A percentile compares a stretch with the other conserved stretches of the same genome.
phyloP scores from a whole-genome alignment of 2,113 vertebrate genomes.

The Ammodytes marinus region DNA sequence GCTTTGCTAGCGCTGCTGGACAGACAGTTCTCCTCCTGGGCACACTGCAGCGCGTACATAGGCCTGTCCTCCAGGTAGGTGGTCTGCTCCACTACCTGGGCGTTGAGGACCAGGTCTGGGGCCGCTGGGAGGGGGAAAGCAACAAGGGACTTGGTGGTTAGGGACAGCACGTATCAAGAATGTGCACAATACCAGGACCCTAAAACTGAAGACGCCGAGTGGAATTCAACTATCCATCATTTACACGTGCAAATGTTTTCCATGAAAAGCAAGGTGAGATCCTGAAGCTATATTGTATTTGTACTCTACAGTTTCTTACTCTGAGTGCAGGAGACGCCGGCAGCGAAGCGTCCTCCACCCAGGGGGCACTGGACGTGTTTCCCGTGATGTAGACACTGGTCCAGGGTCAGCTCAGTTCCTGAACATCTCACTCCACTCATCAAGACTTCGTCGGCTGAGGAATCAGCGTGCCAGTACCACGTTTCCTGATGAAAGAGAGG shows the following conservation, averaged over 20 bases:
- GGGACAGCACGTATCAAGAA: background rate
- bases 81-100: constrained; percentile 91
- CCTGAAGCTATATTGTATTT: background rate
- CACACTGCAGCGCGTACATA: constrained; percentile 93
- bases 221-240: background rate
- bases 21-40: constrained; percentile 94
- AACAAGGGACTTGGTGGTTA: background rate
- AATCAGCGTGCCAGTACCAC: constrained; percentile 92
- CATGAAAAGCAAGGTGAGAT: background rate
- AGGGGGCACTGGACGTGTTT: constrained; percentile 86
- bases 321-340: constrained; percentile 93
- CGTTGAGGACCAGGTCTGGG: constrained; percentile 93
- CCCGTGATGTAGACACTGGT: constrained; percentile 92
- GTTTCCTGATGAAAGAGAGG: constrained; percentile 87
- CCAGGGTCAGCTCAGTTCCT: constrained; percentile 93
- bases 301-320: constrained; percentile 83
- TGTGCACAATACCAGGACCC: background rate
- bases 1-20: constrained; percentile 84
- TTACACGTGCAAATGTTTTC: background rate
- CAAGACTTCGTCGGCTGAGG: constrained; percentile 83
- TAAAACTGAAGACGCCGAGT: background rate
- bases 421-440: constrained; percentile 97
- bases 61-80: constrained; percentile 97
- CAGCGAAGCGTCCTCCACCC: constrained; percentile 88
- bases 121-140: constrained; percentile 84